These are phyloP conservation scores for Spatulosminthurus flaviceps DNA, from an alignment of 2,888 invertebrate species.

Conservation along the genomic window DNA sequence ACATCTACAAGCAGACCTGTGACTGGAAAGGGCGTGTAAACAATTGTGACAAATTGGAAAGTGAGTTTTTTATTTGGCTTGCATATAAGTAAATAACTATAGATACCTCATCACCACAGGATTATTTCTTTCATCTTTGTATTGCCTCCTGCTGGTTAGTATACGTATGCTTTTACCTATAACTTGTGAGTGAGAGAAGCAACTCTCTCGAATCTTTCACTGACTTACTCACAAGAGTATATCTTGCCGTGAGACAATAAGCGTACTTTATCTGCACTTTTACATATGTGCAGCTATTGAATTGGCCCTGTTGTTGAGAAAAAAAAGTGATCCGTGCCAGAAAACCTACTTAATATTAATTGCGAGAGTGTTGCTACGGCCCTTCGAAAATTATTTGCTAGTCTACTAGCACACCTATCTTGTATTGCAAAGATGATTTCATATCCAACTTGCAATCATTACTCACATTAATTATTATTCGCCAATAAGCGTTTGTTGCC, in stretches of 20 bases:
- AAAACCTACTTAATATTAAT: constrained; percentile 9
- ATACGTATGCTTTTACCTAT: no score
- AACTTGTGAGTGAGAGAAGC: no score
- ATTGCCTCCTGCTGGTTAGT: no score
- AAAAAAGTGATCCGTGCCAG: constrained; percentile 7
- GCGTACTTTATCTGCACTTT: no score
- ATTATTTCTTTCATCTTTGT: no score
- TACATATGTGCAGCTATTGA: neutral
- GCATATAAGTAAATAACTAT: no score
- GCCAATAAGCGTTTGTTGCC: no score
- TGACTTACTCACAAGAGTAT: no score
- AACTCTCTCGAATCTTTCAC: no score
- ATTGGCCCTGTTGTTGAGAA: neutral
- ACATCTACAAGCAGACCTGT: constrained; percentile 93
- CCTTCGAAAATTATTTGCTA: neutral
- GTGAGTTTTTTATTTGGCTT: constrained; percentile 73
- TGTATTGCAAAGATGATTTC: neutral
- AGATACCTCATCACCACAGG: no score
- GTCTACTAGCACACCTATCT: no score
- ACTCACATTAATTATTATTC: neutral
- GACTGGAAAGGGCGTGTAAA: constrained; percentile 97
- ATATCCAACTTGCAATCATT: neutral
- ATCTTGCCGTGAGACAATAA: no score
- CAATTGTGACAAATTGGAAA: constrained; percentile 92
- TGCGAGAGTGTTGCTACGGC: constrained; percentile 10